These are phyloP conservation scores for Chaetura pelagica DNA, from an alignment of 2,113 vertebrate genomes.

Conservation along the genomic window DNA sequence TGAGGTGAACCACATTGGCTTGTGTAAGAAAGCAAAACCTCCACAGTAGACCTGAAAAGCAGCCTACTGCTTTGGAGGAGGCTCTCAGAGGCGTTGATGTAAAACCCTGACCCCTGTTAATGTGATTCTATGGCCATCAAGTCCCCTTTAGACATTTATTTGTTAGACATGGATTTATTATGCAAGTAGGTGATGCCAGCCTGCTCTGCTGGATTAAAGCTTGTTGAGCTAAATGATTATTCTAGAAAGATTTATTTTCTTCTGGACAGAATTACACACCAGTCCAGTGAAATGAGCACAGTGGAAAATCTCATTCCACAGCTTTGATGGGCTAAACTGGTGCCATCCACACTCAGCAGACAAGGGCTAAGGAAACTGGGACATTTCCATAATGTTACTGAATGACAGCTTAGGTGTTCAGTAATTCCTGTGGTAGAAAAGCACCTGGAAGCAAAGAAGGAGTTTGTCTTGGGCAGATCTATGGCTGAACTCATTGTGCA, in stretches of 20 bases:
- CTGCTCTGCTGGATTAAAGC: conserved; percentile 45
- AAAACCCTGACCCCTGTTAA: conserved; percentile 48
- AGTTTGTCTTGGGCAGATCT: conserved; percentile 31
- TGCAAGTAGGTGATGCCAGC: conserved; percentile 49
- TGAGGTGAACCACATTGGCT: conserved; percentile 64
- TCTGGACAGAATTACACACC: neutral
- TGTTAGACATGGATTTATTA: conserved; percentile 51
- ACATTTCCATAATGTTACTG: conserved; percentile 22
- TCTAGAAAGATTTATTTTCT: conserved; percentile 67
- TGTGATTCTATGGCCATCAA: conserved; percentile 52
- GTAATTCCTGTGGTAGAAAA: conserved; percentile 30
- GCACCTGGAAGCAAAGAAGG: conserved; percentile 2
- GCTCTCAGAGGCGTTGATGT: conserved; percentile 30
- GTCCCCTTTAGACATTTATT: conserved; percentile 57
- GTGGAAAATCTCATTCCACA: conserved; percentile 59
- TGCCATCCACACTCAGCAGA: conserved; percentile 22
- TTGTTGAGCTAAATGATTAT: conserved; percentile 50
- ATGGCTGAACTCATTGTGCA: conserved; percentile 40
- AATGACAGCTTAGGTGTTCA: conserved; percentile 53
- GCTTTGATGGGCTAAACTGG: conserved; percentile 31
- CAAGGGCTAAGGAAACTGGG: conserved; percentile 2
- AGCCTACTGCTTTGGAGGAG: conserved; percentile 68
- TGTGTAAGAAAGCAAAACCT: conserved; percentile 67
- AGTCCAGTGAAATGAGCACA: conserved; percentile 36
- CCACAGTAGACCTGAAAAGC: conserved; percentile 55